Conservation (phyloP, 2,797 vertebrate genomes). For the Todus mexicanus region DNA sequence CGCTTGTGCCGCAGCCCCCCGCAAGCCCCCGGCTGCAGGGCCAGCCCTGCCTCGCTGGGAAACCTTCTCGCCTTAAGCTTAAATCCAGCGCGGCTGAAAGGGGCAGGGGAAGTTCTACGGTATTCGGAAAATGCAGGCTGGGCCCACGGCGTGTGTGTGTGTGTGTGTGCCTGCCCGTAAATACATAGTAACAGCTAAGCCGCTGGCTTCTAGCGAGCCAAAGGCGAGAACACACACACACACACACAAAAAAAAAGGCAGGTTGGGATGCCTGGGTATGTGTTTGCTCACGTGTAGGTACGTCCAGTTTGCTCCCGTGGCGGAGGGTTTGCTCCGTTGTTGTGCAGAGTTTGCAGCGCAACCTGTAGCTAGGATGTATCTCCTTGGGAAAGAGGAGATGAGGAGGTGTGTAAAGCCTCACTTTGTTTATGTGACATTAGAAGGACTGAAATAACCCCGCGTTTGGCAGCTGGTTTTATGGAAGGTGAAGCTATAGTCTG, state of each 20-base stretch:
- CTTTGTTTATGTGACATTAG: neutral
- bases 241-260: neutral
- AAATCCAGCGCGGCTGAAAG: fast-evolving
- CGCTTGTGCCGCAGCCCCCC: neutral
- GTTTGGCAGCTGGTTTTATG: neutral
- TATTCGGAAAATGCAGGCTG: neutral
- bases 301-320: fast-evolving
- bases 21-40: neutral
- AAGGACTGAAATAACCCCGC: slow-evolving; percentile 18
- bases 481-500: neutral
- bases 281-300: fast-evolving
- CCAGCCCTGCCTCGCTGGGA: neutral
- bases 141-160: neutral
- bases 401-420: neutral
- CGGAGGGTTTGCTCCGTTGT: neutral
- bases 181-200: neutral
- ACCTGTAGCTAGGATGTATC: slow-evolving; percentile 47
- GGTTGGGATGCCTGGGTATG: neutral
- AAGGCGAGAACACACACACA: neutral
- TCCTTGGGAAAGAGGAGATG: neutral
- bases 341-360: neutral
- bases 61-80: neutral
- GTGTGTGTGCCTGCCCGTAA: neutral
- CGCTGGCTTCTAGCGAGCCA: fast-evolving
- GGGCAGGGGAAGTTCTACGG: neutral